Base-by-base conservation (phyloP, 1,140 invertebrate species). In the Zaprionus nigranus region DNA sequence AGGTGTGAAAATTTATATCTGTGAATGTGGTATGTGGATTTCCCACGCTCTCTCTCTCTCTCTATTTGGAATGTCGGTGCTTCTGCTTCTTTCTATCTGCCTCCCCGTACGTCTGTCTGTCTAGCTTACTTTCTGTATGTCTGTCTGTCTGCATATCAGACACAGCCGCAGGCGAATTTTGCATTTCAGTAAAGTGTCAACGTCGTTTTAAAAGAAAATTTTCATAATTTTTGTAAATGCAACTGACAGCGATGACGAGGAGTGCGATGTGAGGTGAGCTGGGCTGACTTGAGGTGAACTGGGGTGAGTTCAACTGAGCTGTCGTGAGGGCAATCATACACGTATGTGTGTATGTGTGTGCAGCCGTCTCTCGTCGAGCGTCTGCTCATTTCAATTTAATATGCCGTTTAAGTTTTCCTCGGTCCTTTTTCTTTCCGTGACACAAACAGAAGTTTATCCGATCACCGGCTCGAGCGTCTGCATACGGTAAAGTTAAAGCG, bases 171-270 rank as follows among this genome's bases (percentile, higher is more conserved):
- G 75, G 61, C 69, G 75, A 69, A 51, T 69, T 65, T 59, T 62
- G 59, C 54, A 56, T 71, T 75, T 66, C 62, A 62, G 66, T 75
- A 58, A 67, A 79, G 53, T 82, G 77, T 70, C 73, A 87, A 75
- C 72, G 64, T 51, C 64, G 72, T 68, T 81, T 73, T 56, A 77
- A 79, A 61, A 75, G 60, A 75, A 72, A 57, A 60, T 79, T 59
- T 79, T 62, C 64, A 75, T 78, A 75, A 67, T 72, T 72, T 79
- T 61, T 67, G 17, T 46, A 71, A 78, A 73, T 81, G 73, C 73
- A 79, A 70, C 72, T 82, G 81, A 83, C 81, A 79, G 61, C 38
- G 34, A 71, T 49, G 54, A 57, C 30, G 46, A 30, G 57, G 58
- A 22, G 36, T 36, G 26, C 15, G 38, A 51, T 36, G 43, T 24